Evolutionary conservation across 2,888 invertebrate genomes (phyloP).

Genomic region (Nematopogon swammerdamellus): DNA sequence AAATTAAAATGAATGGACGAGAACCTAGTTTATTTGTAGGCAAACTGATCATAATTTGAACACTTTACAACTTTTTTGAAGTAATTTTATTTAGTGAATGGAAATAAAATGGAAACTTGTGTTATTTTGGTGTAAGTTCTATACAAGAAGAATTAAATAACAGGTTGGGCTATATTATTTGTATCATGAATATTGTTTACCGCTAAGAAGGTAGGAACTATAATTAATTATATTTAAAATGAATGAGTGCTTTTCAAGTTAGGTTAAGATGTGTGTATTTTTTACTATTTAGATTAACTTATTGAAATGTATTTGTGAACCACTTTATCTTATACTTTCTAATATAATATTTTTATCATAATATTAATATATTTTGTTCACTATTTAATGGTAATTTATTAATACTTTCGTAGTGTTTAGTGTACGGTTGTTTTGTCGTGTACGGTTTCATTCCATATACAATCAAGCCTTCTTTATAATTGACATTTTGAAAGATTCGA

Average conservation of each 20-base stretch:
- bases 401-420: not conserved
- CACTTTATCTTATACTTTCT: not conserved
- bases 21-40: not conserved
- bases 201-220: not conserved
- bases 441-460: not conserved
- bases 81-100: not conserved
- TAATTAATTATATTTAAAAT: not conserved
- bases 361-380: not conserved
- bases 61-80: not conserved
- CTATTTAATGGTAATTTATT: not conserved
- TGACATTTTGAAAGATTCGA: constrained; percentile 22
- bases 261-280: constrained; percentile 56
- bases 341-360: not conserved
- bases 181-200: not conserved
- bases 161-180: not conserved
- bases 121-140: not conserved
- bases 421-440: not conserved
- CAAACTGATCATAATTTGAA: not conserved
- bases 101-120: not conserved
- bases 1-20: constrained; percentile 5
- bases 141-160: not conserved
- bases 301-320: not conserved
- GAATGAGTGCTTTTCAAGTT: constrained; percentile 48
- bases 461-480: constrained; percentile 39
- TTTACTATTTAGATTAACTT: constrained; percentile 43